Evolutionary conservation across 1,140 invertebrate genomes (phyloP).

Genomic region (Laupala kohalensis): DNA sequence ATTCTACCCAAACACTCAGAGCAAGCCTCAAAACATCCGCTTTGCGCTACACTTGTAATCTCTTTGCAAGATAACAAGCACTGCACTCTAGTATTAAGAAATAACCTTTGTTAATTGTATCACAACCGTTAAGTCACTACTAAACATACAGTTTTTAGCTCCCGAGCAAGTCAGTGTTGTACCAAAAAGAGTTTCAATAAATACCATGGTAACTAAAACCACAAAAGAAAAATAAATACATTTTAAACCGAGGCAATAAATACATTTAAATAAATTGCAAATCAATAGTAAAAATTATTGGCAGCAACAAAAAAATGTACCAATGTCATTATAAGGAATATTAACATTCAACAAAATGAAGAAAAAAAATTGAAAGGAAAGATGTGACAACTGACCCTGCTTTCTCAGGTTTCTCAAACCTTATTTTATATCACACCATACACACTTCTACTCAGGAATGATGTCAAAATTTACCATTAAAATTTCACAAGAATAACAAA

Average conservation of each 20-base stretch:
- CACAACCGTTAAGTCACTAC: slow-evolving; percentile 7
- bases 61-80: not conserved
- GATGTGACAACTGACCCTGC: not conserved
- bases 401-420: not conserved
- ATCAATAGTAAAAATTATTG: not conserved
- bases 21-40: slow-evolving; percentile 8
- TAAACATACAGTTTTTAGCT: not conserved
- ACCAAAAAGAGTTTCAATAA: not conserved
- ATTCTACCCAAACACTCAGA: slow-evolving; percentile 8
- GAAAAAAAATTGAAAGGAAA: not conserved
- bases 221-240: slow-evolving; percentile 5
- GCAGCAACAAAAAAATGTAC: not conserved
- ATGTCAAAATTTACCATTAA: slow-evolving; percentile 5
- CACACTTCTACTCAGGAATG: slow-evolving; percentile 3
- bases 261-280: not conserved
- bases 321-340: not conserved
- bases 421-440: not conserved
- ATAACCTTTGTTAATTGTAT: slow-evolving; percentile 1
- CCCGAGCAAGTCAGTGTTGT: not conserved
- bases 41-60: not conserved
- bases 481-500: slow-evolving; percentile 7
- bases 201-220: slow-evolving; percentile 4
- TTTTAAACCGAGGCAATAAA: not conserved
- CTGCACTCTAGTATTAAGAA: not conserved
- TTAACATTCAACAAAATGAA: not conserved